Conservation (phyloP, 2,888 invertebrate species). For the Nysson spinosus region DNA sequence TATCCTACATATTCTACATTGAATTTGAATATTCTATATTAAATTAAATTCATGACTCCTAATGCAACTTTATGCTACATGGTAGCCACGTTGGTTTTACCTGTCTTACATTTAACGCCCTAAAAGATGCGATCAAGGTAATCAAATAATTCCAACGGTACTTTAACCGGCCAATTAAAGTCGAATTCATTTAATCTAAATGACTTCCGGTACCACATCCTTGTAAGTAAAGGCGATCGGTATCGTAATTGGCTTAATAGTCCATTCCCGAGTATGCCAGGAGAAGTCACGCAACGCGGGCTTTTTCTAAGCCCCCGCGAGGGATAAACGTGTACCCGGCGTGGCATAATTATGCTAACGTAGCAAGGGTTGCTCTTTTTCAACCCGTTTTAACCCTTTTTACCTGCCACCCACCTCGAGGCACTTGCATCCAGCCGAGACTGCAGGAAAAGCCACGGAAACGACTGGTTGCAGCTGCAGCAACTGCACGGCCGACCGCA, state of each 20-base stretch:
- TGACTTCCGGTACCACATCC: too few relatives aligned
- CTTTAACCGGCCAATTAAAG: too few relatives aligned
- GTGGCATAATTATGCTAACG: slow-evolving; percentile 54
- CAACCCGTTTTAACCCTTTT: slow-evolving; percentile 41
- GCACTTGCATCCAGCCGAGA: slow-evolving; percentile 35
- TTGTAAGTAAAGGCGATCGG: too few relatives aligned
- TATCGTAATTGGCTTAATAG: slow-evolving; percentile 25
- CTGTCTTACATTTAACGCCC: too few relatives aligned
- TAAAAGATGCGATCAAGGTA: too few relatives aligned
- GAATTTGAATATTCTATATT: too few relatives aligned
- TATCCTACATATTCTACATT: too few relatives aligned
- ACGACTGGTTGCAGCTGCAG: slow-evolving; percentile 51
- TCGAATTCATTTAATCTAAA: too few relatives aligned
- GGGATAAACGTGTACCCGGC: slow-evolving; percentile 22
- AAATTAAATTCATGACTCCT: too few relatives aligned
- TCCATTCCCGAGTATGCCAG: slow-evolving; percentile 13
- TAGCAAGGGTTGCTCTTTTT: slow-evolving; percentile 42
- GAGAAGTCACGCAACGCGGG: slow-evolving; percentile 13
- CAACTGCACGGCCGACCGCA: slow-evolving; percentile 63
- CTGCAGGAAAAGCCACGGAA: slow-evolving; percentile 45
- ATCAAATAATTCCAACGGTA: too few relatives aligned
- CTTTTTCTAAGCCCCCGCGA: slow-evolving; percentile 33
- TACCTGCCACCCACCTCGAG: slow-evolving; percentile 19
- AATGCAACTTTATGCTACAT: too few relatives aligned
- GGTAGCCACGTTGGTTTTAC: too few relatives aligned